Evolutionary conservation across 2,888 invertebrate species (phyloP).

Genomic region (Apocheima hispidaria): DNA sequence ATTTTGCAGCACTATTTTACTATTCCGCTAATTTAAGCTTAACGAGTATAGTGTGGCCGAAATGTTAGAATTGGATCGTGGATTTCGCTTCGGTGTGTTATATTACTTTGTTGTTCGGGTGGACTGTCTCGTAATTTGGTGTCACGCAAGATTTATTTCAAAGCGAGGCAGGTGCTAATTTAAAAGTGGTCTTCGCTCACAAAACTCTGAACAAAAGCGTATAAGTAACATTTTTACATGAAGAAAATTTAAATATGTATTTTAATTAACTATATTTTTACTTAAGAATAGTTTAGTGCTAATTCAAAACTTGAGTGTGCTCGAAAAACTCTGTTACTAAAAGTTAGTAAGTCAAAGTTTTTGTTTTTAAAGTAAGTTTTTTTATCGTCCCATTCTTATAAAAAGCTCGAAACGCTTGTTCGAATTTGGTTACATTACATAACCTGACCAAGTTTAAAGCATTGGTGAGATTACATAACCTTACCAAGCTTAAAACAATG

Average conservation of each 20-base stretch:
- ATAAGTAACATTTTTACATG: neutral
- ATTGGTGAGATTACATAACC: too few relatives aligned
- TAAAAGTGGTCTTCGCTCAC: slow-evolving; percentile 9
- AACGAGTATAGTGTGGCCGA: slow-evolving; percentile 59
- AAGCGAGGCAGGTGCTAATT: slow-evolving; percentile 12
- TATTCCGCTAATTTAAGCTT: slow-evolving; percentile 78
- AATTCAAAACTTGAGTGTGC: too few relatives aligned
- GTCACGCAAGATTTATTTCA: slow-evolving; percentile 31
- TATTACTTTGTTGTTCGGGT: slow-evolving; percentile 46
- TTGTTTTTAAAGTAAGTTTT: too few relatives aligned
- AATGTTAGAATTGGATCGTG: slow-evolving; percentile 45
- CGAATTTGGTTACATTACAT: too few relatives aligned
- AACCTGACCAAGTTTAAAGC: too few relatives aligned
- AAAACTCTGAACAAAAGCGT: neutral
- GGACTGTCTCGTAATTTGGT: slow-evolving; percentile 37
- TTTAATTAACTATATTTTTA: too few relatives aligned
- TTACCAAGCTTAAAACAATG: too few relatives aligned
- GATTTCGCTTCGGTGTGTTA: slow-evolving; percentile 44
- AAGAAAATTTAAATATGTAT: neutral
- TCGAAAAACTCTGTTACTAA: too few relatives aligned
- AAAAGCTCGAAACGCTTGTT: too few relatives aligned
- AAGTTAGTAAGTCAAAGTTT: too few relatives aligned
- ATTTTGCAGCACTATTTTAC: slow-evolving; percentile 80
- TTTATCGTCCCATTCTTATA: too few relatives aligned
- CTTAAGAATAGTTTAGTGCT: too few relatives aligned